Percentiles rank a stretch among this genome's conserved stretches.
phyloP scores from a whole-genome alignment of 2,888 invertebrate species.

The Tiliacea aurago region DNA sequence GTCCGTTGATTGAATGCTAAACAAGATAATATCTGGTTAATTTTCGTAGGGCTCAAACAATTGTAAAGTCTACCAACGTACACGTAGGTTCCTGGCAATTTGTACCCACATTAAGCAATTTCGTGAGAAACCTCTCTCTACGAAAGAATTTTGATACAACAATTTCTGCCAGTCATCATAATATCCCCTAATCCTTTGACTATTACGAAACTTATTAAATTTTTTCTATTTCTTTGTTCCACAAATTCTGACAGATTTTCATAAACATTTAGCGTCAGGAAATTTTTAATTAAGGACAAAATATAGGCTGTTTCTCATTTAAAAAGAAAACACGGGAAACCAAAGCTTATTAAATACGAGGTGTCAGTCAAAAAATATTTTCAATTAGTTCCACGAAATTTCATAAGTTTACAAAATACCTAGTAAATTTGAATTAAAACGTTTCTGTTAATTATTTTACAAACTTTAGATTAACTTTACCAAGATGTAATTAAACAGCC shows the following conservation, averaged over 20 bases:
- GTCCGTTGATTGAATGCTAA: background rate
- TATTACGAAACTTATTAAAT: conserved; percentile 40
- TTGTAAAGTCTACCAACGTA: background rate
- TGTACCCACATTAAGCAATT: conserved; percentile 19
- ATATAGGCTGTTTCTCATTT: conserved; percentile 38
- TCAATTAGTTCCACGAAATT: conserved; percentile 25
- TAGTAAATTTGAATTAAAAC: conserved; percentile 17
- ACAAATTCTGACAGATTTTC: conserved; percentile 41
- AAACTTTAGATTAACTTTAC: too few species aligned
- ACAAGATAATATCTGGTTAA: background rate
- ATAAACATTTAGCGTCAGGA: conserved; percentile 20
- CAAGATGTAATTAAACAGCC: background rate
- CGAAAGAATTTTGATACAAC: conserved; percentile 37
- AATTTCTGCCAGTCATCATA: conserved; percentile 38
- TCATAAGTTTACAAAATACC: background rate
- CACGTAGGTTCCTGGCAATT: background rate
- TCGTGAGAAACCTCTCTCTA: conserved; percentile 15
- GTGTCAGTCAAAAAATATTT: conserved; percentile 38
- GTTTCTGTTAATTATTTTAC: too few species aligned
- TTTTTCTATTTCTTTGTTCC: conserved; percentile 35
- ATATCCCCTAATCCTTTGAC: conserved; percentile 48
- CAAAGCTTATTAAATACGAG: conserved; percentile 38
- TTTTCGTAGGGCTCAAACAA: background rate
- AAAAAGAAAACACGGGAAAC: conserved; percentile 30
- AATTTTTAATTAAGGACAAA: conserved; percentile 51